phyloP scores from a whole-genome alignment of 2,113 vertebrate species.

The Orthonyx spaldingii region DNA sequence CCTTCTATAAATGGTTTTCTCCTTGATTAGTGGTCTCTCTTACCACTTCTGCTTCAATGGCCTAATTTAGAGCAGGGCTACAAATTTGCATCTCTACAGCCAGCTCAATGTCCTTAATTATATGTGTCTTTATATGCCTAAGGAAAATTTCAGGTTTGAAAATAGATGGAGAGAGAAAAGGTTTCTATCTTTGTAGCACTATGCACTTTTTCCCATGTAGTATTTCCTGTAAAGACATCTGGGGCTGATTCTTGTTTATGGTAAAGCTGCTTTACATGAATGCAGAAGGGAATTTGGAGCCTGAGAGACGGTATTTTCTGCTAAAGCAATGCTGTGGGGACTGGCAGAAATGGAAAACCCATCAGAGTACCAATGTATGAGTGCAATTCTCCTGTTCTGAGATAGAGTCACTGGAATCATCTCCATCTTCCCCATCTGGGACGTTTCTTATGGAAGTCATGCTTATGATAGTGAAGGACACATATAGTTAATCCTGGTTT shows the following conservation, averaged over 20 bases:
- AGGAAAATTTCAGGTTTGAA: slow-evolving; percentile 60
- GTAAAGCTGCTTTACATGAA: not conserved
- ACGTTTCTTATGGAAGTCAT: not conserved
- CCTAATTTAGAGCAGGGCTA: slow-evolving; percentile 1
- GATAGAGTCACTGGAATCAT: accelerated
- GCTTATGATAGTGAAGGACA: not conserved
- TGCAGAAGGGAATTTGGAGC: not conserved
- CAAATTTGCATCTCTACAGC: slow-evolving; percentile 12
- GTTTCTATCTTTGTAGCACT: slow-evolving; percentile 41
- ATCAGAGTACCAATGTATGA: not conserved
- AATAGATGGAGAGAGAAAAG: not conserved
- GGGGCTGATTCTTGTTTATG: not conserved
- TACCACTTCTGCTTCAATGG: not conserved
- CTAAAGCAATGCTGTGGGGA: not conserved
- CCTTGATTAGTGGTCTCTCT: slow-evolving; percentile 29
- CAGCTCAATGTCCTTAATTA: slow-evolving; percentile 26
- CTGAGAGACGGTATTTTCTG: not conserved
- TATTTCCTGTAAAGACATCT: slow-evolving; percentile 17
- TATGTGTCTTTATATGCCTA: slow-evolving; percentile 10
- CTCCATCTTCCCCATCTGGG: not conserved
- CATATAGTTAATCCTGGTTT: not conserved
- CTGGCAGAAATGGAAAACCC: not conserved
- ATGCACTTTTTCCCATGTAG: not conserved
- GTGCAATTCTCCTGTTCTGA: not conserved
- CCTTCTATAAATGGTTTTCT: not conserved